Evolutionary conservation across 2,888 invertebrate genomes (phyloP), one percentile per base, ranked within the genome.

Genomic region (Lysandra coridon): DNA sequence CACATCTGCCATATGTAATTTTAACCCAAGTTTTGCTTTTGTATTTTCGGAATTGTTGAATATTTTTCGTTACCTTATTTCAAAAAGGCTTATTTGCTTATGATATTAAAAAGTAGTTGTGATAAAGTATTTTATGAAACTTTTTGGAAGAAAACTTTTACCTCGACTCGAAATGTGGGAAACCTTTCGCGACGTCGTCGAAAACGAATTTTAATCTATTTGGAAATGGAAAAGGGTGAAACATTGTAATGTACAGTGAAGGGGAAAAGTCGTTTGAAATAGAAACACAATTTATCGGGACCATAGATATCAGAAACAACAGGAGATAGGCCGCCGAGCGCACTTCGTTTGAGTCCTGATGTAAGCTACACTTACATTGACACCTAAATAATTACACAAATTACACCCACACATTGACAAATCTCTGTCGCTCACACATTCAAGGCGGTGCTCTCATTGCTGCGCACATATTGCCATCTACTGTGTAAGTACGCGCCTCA

Each of bases 201-300:
- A 69, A 69, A 69, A 69, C 33, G 69, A 37, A 17, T 69, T 69
- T 69, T 37, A 69, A 69, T 69, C 37, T 69, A 44, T n/a, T 44
- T 44, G 44, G 44, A 6, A 44, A 74, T 44, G 44, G 10, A 23
- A 74, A 69, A 37, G 44, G 37, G 73, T 3, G 44, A 74, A 74
- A 74, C 44, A 44, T 44, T 74, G 44, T 74, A 44, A 44, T 74
- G 23, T 44, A 74, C 44, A 44, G 44, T 74, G 44, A 74, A n/a
- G 74, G 74, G n/a, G 44, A 74, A 74, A 44, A 74, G 40, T 74
- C 74, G 44, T 74, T 40, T 74, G 44, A 44, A 74, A 74, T 44
- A 74, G 74, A 74, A 74, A 74, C n/a, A 74, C 74, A 74, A 74
- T 74, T 74, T 74, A 74, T 74, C 44, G 74, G 23, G 23, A 23